Base-by-base conservation (phyloP, 2,113 vertebrate species). In the Reinhardtius hippoglossoides region DNA sequence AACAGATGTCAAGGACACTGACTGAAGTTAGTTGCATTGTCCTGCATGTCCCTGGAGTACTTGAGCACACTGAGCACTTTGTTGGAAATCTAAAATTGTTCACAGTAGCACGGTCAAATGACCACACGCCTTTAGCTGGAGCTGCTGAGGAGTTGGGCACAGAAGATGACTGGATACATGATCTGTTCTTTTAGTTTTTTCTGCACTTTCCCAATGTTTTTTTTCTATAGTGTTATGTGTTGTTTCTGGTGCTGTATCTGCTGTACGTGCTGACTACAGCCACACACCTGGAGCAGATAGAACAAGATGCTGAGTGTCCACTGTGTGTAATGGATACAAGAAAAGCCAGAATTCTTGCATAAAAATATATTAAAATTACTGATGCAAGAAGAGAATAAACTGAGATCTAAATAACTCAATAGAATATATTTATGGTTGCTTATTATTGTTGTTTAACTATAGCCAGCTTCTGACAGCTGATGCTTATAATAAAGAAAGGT, bases 101-200 rank as follows among this genome's bases (percentile, higher is more conserved):
- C 88, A 91, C 90, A 92, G 90, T 88, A 74, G 68, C 42, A 75
- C 50, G 71, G 90, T 89, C 67, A 75, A 40, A 42, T 20, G 67
- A 86, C 74, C 76, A 76, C 74, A 73, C 15, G 16, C 12, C 27
- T 78, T 67, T 56, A 60, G 5, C 21, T 75, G 20, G 8, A 81
- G 63, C 70, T 73, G 72, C 59, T 31, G 60, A 62, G 14, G 15
- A 59, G 63, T 65, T 60, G 69, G 78, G 54, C 67, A 84, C 80
- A 82, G 56, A 73, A 14, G 24, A 60, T 56, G 24, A 73, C 6
- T 56, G 14, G 18, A 58, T 18, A 54, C 23, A 54, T 50, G 37
- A 2, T 55, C 67, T 69, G 57, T 74, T 64, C 40, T 14, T 50
- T 35, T 31, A 6, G n/a, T 78, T 78, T 61, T 42, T 16, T 20